Percentiles rank a stretch among this genome's conserved stretches.
Conservation (phyloP, 2,888 invertebrate species). For the Sicus ferrugineus region DNA sequence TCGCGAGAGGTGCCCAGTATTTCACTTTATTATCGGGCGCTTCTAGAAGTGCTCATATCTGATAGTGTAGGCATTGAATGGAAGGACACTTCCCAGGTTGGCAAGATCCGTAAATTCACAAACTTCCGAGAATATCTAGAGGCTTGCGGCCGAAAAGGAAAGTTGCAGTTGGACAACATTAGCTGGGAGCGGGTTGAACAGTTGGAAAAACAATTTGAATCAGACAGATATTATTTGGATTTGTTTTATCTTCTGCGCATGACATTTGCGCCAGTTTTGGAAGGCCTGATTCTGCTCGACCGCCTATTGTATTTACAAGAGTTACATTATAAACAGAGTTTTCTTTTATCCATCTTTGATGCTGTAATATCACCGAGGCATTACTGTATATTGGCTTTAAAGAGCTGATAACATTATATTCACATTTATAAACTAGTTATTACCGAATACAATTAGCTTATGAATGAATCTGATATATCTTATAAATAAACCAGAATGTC, state of each 20-base stretch:
- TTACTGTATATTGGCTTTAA: slow-evolving; percentile 56
- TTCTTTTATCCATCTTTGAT: slow-evolving; percentile 82
- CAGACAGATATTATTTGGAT: slow-evolving; percentile 70
- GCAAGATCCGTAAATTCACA: slow-evolving; percentile 70
- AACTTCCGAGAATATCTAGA: slow-evolving; percentile 76
- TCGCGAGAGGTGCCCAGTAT: slow-evolving; percentile 69
- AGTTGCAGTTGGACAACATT: slow-evolving; percentile 39
- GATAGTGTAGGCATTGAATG: slow-evolving; percentile 61
- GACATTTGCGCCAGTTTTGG: slow-evolving; percentile 80
- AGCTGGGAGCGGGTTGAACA: slow-evolving; percentile 60
- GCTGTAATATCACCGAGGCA: slow-evolving; percentile 81
- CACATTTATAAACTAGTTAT: too few species aligned
- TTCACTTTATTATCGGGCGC: slow-evolving; percentile 78
- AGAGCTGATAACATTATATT: slow-evolving; percentile 39
- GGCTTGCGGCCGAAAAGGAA: slow-evolving; percentile 70
- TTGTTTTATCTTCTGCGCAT: slow-evolving; percentile 81
- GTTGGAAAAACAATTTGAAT: slow-evolving; percentile 62
- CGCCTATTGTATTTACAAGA: slow-evolving; percentile 80
- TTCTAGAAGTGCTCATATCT: slow-evolving; percentile 73
- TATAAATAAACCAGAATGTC: too few species aligned
- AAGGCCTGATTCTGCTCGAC: slow-evolving; percentile 83
- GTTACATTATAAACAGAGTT: slow-evolving; percentile 68
- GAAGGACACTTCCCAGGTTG: slow-evolving; percentile 67
- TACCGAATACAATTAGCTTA: too few species aligned
- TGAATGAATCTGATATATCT: too few species aligned